Evolutionary conservation across 2,797 vertebrate species (phyloP).

Genomic region (Pantherophis vulpinus): DNA sequence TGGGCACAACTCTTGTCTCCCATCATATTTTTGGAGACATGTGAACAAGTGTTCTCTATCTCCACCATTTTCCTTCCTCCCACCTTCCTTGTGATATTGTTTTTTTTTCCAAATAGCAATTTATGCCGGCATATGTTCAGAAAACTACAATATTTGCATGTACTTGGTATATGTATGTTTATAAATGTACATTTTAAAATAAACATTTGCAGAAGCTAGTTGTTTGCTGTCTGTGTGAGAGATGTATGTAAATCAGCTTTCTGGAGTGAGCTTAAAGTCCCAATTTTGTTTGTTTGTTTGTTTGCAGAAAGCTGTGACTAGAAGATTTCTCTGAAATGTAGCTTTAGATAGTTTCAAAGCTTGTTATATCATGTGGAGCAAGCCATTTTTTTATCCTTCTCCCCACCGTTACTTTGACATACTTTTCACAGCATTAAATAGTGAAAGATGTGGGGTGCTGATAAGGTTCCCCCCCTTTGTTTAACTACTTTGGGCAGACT

Average conservation of each 20-base stretch:
- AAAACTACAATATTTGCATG: neutral
- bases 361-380: neutral
- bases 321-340: neutral
- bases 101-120: neutral
- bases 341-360: neutral
- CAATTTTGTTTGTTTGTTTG: neutral
- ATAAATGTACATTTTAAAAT: neutral
- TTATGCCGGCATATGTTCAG: neutral
- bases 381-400: neutral
- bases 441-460: neutral
- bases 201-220: neutral
- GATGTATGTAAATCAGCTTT: neutral
- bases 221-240: neutral
- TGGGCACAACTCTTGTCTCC: neutral
- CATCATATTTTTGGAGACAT: neutral
- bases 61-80: too few species aligned
- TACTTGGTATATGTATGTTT: neutral
- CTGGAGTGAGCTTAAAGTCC: neutral
- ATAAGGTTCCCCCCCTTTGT: neutral
- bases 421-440: neutral
- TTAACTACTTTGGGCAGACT: neutral
- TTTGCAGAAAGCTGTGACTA: neutral
- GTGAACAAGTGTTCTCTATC: neutral
- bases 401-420: neutral
- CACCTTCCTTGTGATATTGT: neutral